Conservation (phyloP, 2,797 vertebrate genomes). For the Caiman crocodilus region DNA sequence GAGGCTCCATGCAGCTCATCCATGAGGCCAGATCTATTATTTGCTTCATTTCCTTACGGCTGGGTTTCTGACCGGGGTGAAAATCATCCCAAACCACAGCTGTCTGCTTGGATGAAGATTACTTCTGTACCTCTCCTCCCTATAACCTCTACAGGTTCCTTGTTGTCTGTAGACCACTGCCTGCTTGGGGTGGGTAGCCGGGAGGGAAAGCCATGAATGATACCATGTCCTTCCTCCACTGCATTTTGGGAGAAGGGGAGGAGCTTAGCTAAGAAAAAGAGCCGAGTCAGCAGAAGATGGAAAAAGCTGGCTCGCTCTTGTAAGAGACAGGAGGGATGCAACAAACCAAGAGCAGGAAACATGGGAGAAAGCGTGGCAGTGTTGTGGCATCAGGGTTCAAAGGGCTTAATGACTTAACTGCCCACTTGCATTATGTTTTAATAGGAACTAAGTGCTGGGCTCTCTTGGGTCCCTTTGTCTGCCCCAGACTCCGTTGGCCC, state of each 20-base stretch:
- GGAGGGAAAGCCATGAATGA: neutral
- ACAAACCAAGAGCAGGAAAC: neutral
- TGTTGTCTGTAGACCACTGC: neutral
- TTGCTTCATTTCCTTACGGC: neutral
- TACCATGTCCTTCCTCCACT: neutral
- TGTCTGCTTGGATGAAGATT: neutral
- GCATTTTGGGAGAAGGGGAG: neutral
- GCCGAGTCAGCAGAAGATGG: neutral
- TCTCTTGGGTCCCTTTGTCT: neutral
- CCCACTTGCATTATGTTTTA: no score
- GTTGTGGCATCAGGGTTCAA: no score
- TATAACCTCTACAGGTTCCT: neutral
- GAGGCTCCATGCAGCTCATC: no score
- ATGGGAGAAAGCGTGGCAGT: no score
- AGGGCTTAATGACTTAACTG: no score
- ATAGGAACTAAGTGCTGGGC: neutral
- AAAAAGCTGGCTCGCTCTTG: neutral
- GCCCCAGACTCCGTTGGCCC: neutral
- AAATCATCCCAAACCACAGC: neutral
- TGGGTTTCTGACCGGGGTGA: neutral
- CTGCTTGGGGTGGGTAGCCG: neutral
- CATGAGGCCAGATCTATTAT: neutral
- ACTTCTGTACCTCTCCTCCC: neutral
- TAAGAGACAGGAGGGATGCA: neutral
- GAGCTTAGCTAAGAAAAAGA: neutral